Conservation (phyloP, 2,797 vertebrate species). For the Oreonectes daqikongensis region DNA sequence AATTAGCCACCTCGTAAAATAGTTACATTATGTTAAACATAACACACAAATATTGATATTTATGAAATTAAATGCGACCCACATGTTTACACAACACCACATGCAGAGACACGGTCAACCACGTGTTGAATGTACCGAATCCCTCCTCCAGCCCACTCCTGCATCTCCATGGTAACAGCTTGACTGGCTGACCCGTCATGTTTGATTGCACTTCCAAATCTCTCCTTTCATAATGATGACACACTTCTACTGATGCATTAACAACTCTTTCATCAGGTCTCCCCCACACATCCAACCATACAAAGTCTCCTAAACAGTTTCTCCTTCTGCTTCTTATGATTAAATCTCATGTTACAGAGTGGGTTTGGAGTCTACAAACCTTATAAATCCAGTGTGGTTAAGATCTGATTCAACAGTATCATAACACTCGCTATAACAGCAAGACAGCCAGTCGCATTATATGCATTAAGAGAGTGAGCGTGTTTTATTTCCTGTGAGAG, state of each 20-base stretch:
- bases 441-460: no score
- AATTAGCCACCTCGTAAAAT: no score
- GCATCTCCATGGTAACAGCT: conserved; percentile 70
- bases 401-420: neutral
- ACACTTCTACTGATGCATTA: conserved; percentile 48
- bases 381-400: neutral
- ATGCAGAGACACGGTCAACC: conserved; percentile 36
- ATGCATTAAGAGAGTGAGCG: no score
- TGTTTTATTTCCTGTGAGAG: no score
- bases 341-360: neutral
- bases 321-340: neutral
- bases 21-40: no score
- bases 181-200: conserved; percentile 61
- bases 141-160: conserved; percentile 45
- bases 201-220: conserved; percentile 62
- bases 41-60: neutral
- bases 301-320: conserved; percentile 14
- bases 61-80: neutral
- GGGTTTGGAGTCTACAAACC: neutral
- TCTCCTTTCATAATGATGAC: conserved; percentile 45
- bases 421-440: neutral
- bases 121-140: conserved; percentile 11
- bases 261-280: conserved; percentile 39
- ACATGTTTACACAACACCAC: conserved; percentile 25
- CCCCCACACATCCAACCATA: neutral